Base-by-base conservation (phyloP, 2,888 invertebrate species). In the Bugulina stolonifera region DNA sequence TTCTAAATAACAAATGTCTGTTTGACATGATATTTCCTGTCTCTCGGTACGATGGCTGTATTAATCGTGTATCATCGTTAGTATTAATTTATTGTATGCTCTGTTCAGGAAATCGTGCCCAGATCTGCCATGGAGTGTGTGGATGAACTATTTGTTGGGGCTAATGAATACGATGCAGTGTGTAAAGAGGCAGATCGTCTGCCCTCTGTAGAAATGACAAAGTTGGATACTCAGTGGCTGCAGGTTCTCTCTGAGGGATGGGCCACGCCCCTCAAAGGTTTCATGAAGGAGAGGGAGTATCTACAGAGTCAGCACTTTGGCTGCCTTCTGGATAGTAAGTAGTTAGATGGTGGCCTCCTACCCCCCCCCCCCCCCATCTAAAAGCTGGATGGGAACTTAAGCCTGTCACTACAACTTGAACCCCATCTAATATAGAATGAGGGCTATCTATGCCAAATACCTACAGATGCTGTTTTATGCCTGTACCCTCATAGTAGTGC, bases 241-340 rank as follows among this genome's bases (percentile, higher is more conserved):
- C 95, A 87, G 79, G 91, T 99, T 0, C 85, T 99, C 57, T 90
- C 94, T 0, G 99, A 99, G 87, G 99, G 99, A 0, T 99, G 99
- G 99, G 98, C 97, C 0, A 90, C 92, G 72, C 99, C 99, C 0
- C 87, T 99, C 22, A 90, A 89, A 77, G 99, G 99, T 22, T 99
- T 99, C 82, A 99, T 99, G 99, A 88, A 93, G 43, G 99, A 99
- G 87, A 88, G 91, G 72, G 93, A 99, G 83, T 98, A 91, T 85
- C 87, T 99, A 35, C 93, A 93, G 87, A 88, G 91, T 25, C 89
- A 96, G 71, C 97, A 99, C 85, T 94, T 97, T 79, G 93, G 94
- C 82, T 93, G 93, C 80, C 86, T 98, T 1, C 87, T 92, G 0
- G 87, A 87, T 77, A 85, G 86, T 85, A 77, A 73, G 27, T 29